phyloP scores from a whole-genome alignment of 1,140 invertebrate genomes.

The Magallana angulata region DNA sequence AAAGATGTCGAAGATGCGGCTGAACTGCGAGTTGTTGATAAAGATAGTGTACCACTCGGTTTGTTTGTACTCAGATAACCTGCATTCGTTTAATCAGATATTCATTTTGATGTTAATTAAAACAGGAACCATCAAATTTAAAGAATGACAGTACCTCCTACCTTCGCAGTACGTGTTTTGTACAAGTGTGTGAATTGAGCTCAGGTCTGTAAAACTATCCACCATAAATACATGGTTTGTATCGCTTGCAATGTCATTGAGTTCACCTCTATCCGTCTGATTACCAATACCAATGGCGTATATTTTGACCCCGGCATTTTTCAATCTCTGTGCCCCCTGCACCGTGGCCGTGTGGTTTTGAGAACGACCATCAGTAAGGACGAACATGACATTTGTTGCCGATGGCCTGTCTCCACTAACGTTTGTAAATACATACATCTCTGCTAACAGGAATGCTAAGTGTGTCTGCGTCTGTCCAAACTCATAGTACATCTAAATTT shows the following conservation, averaged over 20 bases:
- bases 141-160: background rate
- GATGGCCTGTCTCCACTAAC: background rate
- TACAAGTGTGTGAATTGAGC: background rate
- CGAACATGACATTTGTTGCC: slow-evolving; percentile 5
- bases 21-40: background rate
- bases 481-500: background rate
- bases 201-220: background rate
- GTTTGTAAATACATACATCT: slow-evolving; percentile 2
- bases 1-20: background rate
- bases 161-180: slow-evolving; percentile 29
- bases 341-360: background rate
- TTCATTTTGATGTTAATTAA: background rate
- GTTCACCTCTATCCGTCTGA: background rate
- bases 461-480: slow-evolving; percentile 21
- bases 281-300: slow-evolving; percentile 29
- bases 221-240: slow-evolving; percentile 15
- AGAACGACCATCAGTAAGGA: slow-evolving; percentile 31
- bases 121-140: background rate
- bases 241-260: slow-evolving; percentile 1
- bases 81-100: background rate
- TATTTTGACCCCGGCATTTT: background rate
- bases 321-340: slow-evolving; percentile 5
- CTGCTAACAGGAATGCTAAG: background rate
- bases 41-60: background rate
- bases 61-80: background rate